These are phyloP conservation scores for Zaprionus ornatus DNA, from an alignment of 1,140 invertebrate species.

Conservation along the genomic window DNA sequence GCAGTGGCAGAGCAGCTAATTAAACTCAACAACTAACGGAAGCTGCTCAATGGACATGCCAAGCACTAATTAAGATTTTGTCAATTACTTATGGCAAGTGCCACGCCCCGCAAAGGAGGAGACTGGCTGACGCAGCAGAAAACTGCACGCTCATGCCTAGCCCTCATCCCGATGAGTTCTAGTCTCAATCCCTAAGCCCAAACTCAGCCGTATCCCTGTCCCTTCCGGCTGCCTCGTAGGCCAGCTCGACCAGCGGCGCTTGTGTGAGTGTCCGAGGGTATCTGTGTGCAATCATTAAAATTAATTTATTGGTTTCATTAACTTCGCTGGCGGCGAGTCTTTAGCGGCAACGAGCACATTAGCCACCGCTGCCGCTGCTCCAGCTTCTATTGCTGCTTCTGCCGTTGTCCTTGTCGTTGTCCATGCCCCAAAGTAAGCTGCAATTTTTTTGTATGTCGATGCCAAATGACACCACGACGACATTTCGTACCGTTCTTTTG, in stretches of 20 bases:
- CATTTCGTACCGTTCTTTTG: conserved; percentile 66
- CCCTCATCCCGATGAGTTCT: background rate
- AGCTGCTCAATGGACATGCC: conserved; percentile 78
- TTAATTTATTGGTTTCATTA: conserved; percentile 83
- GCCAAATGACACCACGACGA: conserved; percentile 74
- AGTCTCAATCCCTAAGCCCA: background rate
- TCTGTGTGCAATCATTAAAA: conserved; percentile 79
- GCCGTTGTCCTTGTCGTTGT: background rate
- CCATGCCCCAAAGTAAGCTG: conserved; percentile 32
- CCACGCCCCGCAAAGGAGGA: conserved; percentile 50
- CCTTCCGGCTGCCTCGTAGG: background rate
- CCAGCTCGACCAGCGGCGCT: background rate
- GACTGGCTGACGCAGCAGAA: conserved; percentile 63
- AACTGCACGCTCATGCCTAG: conserved; percentile 57
- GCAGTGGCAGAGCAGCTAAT: conserved; percentile 66
- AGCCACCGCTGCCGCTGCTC: conserved; percentile 44
- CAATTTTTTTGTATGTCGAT: conserved; percentile 57
- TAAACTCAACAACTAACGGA: conserved; percentile 75
- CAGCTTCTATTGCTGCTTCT: background rate
- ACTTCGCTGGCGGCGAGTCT: conserved; percentile 72
- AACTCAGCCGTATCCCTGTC: background rate
- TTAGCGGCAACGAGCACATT: conserved; percentile 69
- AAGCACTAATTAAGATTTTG: conserved; percentile 82
- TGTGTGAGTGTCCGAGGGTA: conserved; percentile 33
- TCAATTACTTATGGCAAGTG: conserved; percentile 80